Percentiles rank a stretch among this genome's conserved stretches.
phyloP scores from a whole-genome alignment of 2,888 invertebrate species.

The Acrobasis repandana region DNA sequence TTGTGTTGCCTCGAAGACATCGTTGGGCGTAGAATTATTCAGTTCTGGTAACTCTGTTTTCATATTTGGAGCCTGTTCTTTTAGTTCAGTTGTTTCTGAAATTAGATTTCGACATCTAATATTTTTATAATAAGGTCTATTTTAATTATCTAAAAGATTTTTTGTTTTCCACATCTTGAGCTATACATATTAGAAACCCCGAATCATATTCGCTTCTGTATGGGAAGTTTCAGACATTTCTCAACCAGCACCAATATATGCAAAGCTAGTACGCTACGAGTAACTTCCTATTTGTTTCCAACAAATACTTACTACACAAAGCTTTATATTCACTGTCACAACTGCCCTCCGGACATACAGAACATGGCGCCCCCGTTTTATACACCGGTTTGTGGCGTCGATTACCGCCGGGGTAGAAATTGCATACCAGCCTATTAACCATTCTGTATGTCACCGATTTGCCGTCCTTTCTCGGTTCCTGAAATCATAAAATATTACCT shows the following conservation, averaged over 20 bases:
- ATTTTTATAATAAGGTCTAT: background rate
- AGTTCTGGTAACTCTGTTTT: background rate
- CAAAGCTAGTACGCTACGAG: no score
- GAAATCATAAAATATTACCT: conserved; percentile 28
- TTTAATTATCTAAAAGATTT: no score
- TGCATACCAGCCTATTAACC: conserved; percentile 68
- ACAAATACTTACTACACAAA: conserved; percentile 54
- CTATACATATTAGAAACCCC: no score
- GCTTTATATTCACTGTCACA: conserved; percentile 53
- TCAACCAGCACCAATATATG: no score
- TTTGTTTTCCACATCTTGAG: no score
- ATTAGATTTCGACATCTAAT: background rate
- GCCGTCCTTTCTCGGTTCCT: conserved; percentile 47
- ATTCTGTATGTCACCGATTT: conserved; percentile 45
- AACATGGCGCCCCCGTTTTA: conserved; percentile 55
- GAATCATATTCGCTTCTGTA: no score
- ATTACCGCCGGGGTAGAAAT: conserved; percentile 69
- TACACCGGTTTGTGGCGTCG: conserved; percentile 53
- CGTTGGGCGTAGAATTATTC: background rate
- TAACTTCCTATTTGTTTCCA: no score
- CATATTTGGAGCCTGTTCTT: background rate
- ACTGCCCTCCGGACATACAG: conserved; percentile 48
- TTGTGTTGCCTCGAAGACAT: background rate
- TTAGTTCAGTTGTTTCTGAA: background rate
- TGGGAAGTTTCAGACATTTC: no score